Evolutionary conservation across 2,113 vertebrate genomes (phyloP).

Genomic region (Menura novaehollandiae): DNA sequence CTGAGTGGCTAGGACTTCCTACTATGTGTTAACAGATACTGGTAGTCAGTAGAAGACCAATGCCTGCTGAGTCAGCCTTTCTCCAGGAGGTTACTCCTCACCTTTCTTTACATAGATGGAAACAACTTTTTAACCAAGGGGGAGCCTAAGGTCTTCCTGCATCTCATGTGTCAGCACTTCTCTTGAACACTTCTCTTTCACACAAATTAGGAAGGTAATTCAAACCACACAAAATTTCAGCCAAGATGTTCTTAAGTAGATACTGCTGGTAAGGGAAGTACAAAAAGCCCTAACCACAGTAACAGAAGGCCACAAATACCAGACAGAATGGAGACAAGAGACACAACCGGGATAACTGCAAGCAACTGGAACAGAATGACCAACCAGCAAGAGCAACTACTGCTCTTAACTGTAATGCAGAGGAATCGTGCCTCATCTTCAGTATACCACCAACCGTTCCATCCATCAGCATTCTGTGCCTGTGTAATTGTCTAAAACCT

Average conservation of each 20-base stretch:
- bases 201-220: neutral
- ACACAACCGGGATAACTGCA: neutral
- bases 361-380: neutral
- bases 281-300: neutral
- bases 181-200: neutral
- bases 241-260: neutral
- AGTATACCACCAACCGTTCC: accelerated
- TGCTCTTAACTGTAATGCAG: neutral
- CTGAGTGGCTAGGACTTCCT: neutral
- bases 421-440: neutral
- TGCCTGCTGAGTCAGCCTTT: neutral
- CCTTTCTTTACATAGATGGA: neutral
- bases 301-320: neutral
- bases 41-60: neutral
- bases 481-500: neutral
- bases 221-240: neutral
- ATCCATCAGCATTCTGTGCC: neutral
- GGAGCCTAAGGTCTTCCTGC: neutral
- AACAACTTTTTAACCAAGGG: neutral
- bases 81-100: neutral
- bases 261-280: neutral
- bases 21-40: neutral
- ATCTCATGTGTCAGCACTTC: neutral
- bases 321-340: neutral
- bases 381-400: neutral